Evolutionary conservation across 2,888 invertebrate species (phyloP), one percentile per base, ranked within the genome.

Genomic region (Odontocolon sp.): DNA sequence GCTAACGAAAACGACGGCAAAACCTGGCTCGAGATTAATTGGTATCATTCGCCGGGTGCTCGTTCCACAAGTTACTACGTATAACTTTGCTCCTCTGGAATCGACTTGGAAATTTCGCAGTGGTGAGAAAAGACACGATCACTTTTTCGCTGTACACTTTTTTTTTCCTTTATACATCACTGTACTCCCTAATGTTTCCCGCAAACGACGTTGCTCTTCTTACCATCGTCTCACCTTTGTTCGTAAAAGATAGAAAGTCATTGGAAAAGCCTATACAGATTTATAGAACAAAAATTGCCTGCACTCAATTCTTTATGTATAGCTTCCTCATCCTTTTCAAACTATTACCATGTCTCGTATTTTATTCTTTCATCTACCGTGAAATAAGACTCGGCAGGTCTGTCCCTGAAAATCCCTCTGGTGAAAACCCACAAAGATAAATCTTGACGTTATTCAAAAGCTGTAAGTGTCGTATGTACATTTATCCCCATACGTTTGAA

Each of bases 21-120:
- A 77, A 77, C 77, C 77, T 68, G 72, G 67, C 56, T 31, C 63
- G 61, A 77, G 72, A 77, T 77, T 77, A 72, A 77, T 77, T 77
- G 77, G 77, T 77, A 77, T 77, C 67, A 72, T 77, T 72, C 72
- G 59, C 61, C 47, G 56, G 71, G 66, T 61, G 66, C 33, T 66
- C 52, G 45, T 18, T 47, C 26, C 63, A 33, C 69, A 71, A 71
- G 66, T 71, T 71, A n/a, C n/a, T n/a, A 63, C 76, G 72, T 76
- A 76, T 72, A 76, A 76, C 71, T 76, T 76, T 67, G 57, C 63
- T 63, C 14, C 61, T 28, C 31, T 54, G 50, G 54, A 76, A 76
- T 71, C 76, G 67, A 72, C 76, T 71, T 61, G 56, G 76, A 77
- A 77, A 72, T 72, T 72, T 77, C 61, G 47, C 57, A 42, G 42